Base-by-base conservation (phyloP, 2,797 vertebrate species). In the Pygocentrus nattereri region DNA sequence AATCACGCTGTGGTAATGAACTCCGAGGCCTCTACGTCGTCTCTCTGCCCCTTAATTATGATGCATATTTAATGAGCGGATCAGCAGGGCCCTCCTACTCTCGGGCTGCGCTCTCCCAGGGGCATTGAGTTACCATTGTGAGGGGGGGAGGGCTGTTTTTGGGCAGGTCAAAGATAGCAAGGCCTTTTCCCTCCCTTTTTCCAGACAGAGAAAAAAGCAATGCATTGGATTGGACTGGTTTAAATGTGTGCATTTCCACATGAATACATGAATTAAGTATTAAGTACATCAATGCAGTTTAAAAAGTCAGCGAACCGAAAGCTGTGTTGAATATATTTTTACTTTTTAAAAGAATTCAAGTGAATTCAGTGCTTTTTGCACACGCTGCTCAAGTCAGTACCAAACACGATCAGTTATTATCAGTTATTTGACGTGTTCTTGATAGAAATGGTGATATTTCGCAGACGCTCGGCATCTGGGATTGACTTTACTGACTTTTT, bases 31-130 rank as follows among this genome's bases (percentile, higher is more conserved):
- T 82, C 47, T 19, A 21, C 61, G 38, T 54, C 27, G 1, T 47
- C 77, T 70, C 27, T 6, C 61, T 70, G 74, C 61, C 80, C 82
- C 75, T 81, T 72, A 81, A 75, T 80, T 80, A 71, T 59, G 74
- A 85, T 89, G 80, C 83, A 89, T 89, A 83, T 85, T 88, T 88
- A 82, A 89, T 87, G 83, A 82, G 76, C 2, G 23, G 74, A 79
- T 72, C 83, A 87, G 79, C 79, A 81, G 81, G 82, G 78, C 73
- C 65, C 83, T 88, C 79, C 79, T 80, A 50, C 75, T 73, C 76
- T 67, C 72, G 41, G 72, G 56, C 79, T 72, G 49, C 38, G 70
- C 10, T 25, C 69, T 82, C 77, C 70, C 67, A 71, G 62, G 81
- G 85, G 85, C 79, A 72, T 88, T 74, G 30, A 76, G 67, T 88